phyloP scores from a whole-genome alignment of 2,113 vertebrate genomes.

The Poecile atricapillus region DNA sequence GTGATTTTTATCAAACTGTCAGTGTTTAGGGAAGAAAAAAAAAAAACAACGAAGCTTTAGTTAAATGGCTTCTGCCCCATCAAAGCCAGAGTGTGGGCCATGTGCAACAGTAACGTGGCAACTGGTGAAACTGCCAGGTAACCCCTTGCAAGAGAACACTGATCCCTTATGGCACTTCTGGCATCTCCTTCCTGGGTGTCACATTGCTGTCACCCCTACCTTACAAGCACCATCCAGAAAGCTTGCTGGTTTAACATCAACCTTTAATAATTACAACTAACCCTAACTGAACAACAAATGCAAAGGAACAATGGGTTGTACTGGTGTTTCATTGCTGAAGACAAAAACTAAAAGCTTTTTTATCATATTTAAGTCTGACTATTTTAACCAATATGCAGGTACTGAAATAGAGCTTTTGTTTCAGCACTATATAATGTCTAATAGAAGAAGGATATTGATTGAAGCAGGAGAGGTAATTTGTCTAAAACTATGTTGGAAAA shows the following conservation, averaged over 20 bases:
- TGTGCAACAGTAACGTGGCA: fast-evolving
- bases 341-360: not conserved
- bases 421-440: not conserved
- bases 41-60: not conserved
- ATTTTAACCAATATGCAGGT: not conserved
- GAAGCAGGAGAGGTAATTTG: not conserved
- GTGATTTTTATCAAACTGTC: not conserved
- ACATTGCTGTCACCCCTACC: not conserved
- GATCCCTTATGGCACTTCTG: not conserved
- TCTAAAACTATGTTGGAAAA: not conserved
- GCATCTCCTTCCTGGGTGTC: not conserved
- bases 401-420: not conserved
- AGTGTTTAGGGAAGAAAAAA: not conserved
- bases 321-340: not conserved
- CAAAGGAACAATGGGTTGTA: not conserved
- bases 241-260: not conserved
- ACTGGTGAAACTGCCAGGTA: not conserved
- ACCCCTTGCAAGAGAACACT: not conserved
- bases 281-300: not conserved
- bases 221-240: not conserved
- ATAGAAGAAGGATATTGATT: not conserved
- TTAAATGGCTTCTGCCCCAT: not conserved
- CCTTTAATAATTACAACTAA: not conserved
- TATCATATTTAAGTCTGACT: not conserved
- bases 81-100: not conserved